Percentiles rank a stretch among this genome's conserved stretches.
These are phyloP conservation scores for Microdon myrmicae DNA, from an alignment of 2,888 invertebrate species.

Conservation along the genomic window DNA sequence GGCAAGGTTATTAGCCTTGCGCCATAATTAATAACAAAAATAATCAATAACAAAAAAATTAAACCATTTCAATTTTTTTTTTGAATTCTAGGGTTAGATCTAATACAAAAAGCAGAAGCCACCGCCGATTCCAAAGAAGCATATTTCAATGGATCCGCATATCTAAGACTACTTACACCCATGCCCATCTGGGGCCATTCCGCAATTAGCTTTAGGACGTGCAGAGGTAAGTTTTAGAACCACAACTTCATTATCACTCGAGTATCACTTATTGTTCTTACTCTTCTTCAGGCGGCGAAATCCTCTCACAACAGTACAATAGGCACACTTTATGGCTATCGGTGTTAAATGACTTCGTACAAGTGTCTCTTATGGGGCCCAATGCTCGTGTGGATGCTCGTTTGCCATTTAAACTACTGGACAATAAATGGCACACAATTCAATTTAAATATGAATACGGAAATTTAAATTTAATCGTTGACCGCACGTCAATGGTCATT, in stretches of 20 bases:
- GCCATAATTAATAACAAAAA: no score
- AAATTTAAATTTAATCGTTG: constrained; percentile 65
- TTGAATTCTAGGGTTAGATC: constrained; percentile 44
- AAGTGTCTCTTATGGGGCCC: constrained; percentile 71
- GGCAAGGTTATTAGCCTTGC: no score
- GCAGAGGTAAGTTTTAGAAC: constrained; percentile 71
- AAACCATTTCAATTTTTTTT: no score
- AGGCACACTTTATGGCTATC: constrained; percentile 73
- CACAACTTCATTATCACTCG: not conserved
- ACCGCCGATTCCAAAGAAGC: constrained; percentile 72
- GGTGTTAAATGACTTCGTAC: constrained; percentile 71
- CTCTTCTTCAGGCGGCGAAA: constrained; percentile 72
- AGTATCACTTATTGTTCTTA: constrained; percentile 1
- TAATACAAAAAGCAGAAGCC: constrained; percentile 57
- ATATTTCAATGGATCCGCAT: constrained; percentile 85
- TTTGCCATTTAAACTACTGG: constrained; percentile 75
- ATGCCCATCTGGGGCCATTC: constrained; percentile 83
- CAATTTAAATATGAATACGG: constrained; percentile 67
- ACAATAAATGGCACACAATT: constrained; percentile 81
- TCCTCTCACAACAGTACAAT: constrained; percentile 77
- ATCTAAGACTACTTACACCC: constrained; percentile 77
- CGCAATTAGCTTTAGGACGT: constrained; percentile 84
- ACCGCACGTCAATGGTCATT: constrained; percentile 64
- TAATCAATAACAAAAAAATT: no score
- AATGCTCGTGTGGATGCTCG: constrained; percentile 72